Evolutionary conservation across 2,888 invertebrate species (phyloP), one percentile per base, ranked within the genome.

Genomic region (Chloroclysta siterata): DNA sequence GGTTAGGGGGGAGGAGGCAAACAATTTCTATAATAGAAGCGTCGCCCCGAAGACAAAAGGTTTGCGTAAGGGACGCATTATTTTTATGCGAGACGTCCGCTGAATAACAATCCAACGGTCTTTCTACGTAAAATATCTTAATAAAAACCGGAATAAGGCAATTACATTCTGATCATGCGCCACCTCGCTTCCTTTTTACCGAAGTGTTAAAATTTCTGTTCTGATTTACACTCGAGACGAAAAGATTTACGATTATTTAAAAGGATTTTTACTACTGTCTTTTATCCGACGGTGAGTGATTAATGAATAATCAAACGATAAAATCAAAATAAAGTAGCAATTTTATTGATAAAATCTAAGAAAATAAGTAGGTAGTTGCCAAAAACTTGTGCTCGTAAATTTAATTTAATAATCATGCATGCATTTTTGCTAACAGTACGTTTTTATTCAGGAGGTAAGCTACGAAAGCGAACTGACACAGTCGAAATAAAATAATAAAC

Each of bases 51-150:
- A 86, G 83, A 89, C 90, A 89, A 89, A 88, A 89, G 88, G 85
- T 84, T 84, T 78, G 81, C 82, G 80, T 82, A 85, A 88, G 90
- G 90, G 89, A 89, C 88, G 85, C 85, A 79, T 90, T 88, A 90
- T 89, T 90, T 88, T 90, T 90, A 89, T 90, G 87, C 78, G 83
- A 77, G 80, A 90, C 92, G 89, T 77, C 76, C 70, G 69, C 80
- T 80, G 92, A 91, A 92, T 92, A 92, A 85, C 87, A 90, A 92
- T 81, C 79, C 74, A 68, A 75, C 78, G 73, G 77, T 73, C 80
- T 88, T 89, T 88, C 86, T 85, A 82, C 84, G 86, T 87, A 90
- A 89, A 83, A 91, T 90, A 86, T 89, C 89, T 89, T 89, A 86
- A 90, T 90, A 89, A 86, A 87, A 82, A 75, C 81, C 83, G 84